Evolutionary conservation across 1,140 invertebrate species (phyloP).

Genomic region (Drosophila erecta): DNA sequence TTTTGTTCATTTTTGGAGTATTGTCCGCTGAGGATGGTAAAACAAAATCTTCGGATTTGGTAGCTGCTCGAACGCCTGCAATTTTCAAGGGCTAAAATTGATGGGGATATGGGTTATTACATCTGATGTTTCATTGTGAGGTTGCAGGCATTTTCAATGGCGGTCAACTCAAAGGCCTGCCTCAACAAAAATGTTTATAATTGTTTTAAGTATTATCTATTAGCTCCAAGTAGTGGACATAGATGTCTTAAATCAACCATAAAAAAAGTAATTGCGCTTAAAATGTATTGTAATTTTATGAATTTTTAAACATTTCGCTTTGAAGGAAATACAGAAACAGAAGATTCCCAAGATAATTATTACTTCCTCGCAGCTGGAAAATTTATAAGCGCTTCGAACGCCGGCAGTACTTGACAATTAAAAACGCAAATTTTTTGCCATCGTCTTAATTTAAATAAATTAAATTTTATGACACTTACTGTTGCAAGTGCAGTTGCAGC

Average conservation of each 20-base stretch:
- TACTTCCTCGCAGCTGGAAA: conserved; percentile 12
- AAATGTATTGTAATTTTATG: too few species aligned
- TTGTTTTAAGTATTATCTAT: neutral
- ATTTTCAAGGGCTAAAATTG: conserved; percentile 46
- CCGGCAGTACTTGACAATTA: conserved; percentile 60
- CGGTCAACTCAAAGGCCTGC: neutral
- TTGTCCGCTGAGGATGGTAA: conserved; percentile 50
- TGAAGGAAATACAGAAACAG: neutral
- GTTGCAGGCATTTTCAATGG: neutral
- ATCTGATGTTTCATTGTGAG: conserved; percentile 25
- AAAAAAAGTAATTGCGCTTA: neutral
- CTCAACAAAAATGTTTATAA: neutral
- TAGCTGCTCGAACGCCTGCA: conserved; percentile 62
- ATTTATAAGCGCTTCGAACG: conserved; percentile 5
- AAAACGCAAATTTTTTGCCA: conserved; percentile 81
- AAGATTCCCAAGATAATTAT: too few species aligned
- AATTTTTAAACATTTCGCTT: neutral
- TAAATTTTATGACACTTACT: conserved; percentile 78
- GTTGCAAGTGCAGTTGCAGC: conserved; percentile 51
- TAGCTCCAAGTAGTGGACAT: neutral
- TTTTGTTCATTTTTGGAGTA: conserved; percentile 60
- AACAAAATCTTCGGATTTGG: conserved; percentile 42
- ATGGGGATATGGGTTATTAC: conserved; percentile 6
- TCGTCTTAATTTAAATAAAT: conserved; percentile 83
- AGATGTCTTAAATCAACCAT: neutral